Evolutionary conservation across 2,888 invertebrate species (phyloP), one percentile per base, ranked within the genome.

Genomic region (Teinopalpus imperialis): DNA sequence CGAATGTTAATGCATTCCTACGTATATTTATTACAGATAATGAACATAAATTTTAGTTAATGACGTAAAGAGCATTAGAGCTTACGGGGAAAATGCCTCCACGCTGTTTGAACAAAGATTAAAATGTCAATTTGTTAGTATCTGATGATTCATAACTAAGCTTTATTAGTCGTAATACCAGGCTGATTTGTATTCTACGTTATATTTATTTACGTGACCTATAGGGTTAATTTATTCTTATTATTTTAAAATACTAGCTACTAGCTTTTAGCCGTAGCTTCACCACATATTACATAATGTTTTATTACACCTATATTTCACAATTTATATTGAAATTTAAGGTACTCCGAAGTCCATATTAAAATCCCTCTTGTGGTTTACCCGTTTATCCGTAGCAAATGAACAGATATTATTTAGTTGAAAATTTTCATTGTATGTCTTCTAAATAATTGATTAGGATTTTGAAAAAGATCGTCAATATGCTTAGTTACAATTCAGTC

Each of bases 41-140:
- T 31, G 42, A 45, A 46, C 44, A 53, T 55, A 48, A 53, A 51
- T 55, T 52, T 46, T 14, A 39, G 30, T 42, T 53, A 47, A 52
- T 53, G 40, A 45, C 43, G 34, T 40, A 43, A 44, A 52, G 30
- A 49, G 21, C 37, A 47, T 43, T 36, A 45, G 31, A 16, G 31
- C 26, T 29, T n/a, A 8, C 13, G 9, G 21, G 10, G 23, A 10
- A 18, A 31, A 44, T 29, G 39, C 14, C 14, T 29, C 20, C 23
- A 7, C 34, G 31, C 18, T 21, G 18, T 32, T 29, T 23, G 26
- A 21, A 27, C 40, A 34, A 35, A 39, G 40, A 46, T 46, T 40
- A 18, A 23, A 40, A 40, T 46, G 35, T 40, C 46, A 40, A 46
- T 40, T 46, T 32, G 45, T 37, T 26, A 16, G 18, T 20, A 20